A percentile compares a stretch with the other conserved stretches of the same genome.
These are phyloP conservation scores for Neomorphus geoffroyi DNA, from an alignment of 2,797 vertebrate species.

Conservation along the genomic window DNA sequence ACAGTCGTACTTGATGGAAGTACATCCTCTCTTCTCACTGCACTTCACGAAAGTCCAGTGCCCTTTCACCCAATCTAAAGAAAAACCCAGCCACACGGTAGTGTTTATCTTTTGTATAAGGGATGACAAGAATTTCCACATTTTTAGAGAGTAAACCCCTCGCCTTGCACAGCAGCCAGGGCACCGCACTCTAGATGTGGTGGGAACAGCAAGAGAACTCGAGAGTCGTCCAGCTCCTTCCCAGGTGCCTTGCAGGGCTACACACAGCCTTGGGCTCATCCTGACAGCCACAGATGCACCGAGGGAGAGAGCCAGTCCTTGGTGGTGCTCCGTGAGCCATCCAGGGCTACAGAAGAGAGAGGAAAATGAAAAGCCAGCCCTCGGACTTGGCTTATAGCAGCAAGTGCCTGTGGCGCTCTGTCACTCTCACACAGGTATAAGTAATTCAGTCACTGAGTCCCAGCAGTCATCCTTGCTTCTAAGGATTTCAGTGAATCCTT, in stretches of 20 bases:
- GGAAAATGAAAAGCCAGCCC: not conserved
- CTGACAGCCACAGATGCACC: rapidly evolving
- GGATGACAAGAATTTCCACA: not conserved
- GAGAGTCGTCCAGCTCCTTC: not conserved
- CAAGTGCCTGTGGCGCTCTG: rapidly evolving
- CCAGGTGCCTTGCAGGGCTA: rapidly evolving
- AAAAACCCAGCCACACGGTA: rapidly evolving
- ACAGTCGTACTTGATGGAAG: not conserved
- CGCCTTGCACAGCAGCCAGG: not conserved
- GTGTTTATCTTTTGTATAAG: not conserved
- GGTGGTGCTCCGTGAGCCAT: not conserved
- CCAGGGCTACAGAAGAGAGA: not conserved
- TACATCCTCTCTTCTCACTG: not conserved
- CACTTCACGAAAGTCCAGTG: not conserved
- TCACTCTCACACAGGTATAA: too few relatives aligned
- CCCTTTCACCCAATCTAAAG: not conserved
- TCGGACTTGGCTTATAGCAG: not conserved
- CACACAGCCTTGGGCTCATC: not conserved
- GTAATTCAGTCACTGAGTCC: rapidly evolving
- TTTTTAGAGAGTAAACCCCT: not conserved
- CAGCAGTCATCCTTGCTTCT: rapidly evolving
- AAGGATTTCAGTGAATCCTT: rapidly evolving
- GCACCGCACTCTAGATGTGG: rapidly evolving
- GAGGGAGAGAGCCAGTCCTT: too few relatives aligned
- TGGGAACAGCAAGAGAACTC: not conserved